These are phyloP conservation scores for Morone saxatilis DNA, from an alignment of 2,113 vertebrate genomes.

Conservation along the genomic window DNA sequence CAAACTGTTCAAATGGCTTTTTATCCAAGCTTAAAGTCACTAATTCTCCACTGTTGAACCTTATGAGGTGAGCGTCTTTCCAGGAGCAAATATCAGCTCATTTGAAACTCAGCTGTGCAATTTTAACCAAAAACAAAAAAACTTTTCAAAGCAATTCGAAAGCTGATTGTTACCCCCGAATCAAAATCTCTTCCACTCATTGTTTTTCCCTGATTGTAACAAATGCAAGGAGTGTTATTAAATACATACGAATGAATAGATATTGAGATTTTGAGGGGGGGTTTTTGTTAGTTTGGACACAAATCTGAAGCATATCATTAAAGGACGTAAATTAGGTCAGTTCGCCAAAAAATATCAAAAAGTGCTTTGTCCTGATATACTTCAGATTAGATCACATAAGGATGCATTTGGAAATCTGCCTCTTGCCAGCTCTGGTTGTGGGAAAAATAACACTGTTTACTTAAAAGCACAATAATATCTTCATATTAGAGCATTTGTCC, in stretches of 20 bases:
- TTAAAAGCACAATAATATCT: conserved; percentile 74
- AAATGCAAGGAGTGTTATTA: conserved; percentile 81
- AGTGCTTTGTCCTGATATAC: conserved; percentile 84
- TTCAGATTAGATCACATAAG: conserved; percentile 76
- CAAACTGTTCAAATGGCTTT: conserved; percentile 7
- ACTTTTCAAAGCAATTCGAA: conserved; percentile 64
- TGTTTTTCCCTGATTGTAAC: conserved; percentile 82
- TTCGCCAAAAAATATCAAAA: conserved; percentile 60
- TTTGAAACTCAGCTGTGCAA: conserved; percentile 85
- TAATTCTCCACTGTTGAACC: not conserved
- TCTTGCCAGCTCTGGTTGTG: conserved; percentile 77
- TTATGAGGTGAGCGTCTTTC: conserved; percentile 58
- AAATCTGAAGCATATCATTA: conserved; percentile 73
- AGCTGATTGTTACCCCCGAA: conserved; percentile 70
- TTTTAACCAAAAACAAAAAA: conserved; percentile 51
- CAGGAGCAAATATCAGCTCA: conserved; percentile 74
- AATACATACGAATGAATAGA: conserved; percentile 73
- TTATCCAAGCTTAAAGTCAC: not conserved
- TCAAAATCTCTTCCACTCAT: conserved; percentile 75
- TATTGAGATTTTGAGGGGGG: conserved; percentile 67
- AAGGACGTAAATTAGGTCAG: conserved; percentile 55
- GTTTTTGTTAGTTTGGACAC: conserved; percentile 59
- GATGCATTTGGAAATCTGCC: conserved; percentile 76
- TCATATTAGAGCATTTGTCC: conserved; percentile 81
- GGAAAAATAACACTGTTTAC: conserved; percentile 74